phyloP scores from a whole-genome alignment of 2,113 vertebrate species.

The Helogale parvula region DNA sequence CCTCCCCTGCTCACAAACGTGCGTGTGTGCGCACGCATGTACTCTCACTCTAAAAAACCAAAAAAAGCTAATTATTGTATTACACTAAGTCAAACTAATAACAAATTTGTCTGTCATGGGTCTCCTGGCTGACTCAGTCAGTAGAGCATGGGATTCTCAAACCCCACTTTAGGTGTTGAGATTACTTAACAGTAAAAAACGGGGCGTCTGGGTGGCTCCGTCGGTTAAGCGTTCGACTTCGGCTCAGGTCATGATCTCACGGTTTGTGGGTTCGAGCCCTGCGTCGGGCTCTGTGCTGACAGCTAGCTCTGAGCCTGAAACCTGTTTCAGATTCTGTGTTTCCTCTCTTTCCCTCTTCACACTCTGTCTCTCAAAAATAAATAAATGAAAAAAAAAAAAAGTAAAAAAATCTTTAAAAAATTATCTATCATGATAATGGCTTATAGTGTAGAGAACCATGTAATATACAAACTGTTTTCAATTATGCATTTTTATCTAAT shows the following conservation, averaged over 20 bases:
- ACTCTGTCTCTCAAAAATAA: not conserved
- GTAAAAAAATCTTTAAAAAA: not conserved
- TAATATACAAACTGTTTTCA: not conserved
- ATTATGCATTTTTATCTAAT: not conserved
- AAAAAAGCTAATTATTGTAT: too few relatives aligned
- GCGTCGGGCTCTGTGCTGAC: too few relatives aligned
- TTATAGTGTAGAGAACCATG: not conserved
- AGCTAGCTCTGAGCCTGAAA: not conserved
- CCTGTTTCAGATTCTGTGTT: not conserved
- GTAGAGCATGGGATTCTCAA: not conserved
- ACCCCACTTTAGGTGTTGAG: not conserved
- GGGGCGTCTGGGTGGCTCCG: not conserved
- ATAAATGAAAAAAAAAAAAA: not conserved
- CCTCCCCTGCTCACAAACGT: not conserved
- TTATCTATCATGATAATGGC: not conserved
- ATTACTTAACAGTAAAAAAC: not conserved
- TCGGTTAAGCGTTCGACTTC: not conserved
- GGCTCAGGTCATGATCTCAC: not conserved
- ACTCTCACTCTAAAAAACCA: not conserved
- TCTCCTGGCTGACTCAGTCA: not conserved
- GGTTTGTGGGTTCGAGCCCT: too few relatives aligned
- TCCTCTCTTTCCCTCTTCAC: not conserved
- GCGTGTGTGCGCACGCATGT: too few relatives aligned
- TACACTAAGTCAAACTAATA: too few relatives aligned
- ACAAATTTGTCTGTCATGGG: not conserved